Evolutionary conservation across 2,113 vertebrate species (phyloP).

Genomic region (Callopanchax toddi): DNA sequence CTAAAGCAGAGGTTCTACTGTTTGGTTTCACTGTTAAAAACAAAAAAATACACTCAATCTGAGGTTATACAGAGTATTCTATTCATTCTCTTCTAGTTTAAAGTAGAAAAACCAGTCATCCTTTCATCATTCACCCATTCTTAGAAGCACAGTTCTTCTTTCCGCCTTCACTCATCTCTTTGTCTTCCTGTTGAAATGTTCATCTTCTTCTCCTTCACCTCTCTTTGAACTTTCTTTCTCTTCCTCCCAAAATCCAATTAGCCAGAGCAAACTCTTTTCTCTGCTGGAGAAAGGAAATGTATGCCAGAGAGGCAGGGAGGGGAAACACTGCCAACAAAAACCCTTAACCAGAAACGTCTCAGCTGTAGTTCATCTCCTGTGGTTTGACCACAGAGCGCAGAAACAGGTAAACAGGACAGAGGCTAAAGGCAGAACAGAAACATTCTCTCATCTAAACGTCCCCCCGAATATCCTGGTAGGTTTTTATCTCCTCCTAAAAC

Average conservation of each 20-base stretch:
- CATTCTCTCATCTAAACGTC: too few species aligned
- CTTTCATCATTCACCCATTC: too few species aligned
- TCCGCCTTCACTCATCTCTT: not conserved
- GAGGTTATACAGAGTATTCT: too few species aligned
- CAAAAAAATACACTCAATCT: too few species aligned
- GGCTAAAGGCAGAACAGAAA: not conserved
- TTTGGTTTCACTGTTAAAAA: too few species aligned
- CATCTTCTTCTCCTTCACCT: conserved; percentile 41
- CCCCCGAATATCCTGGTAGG: too few species aligned
- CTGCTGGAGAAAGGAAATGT: conserved; percentile 27
- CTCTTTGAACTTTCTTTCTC: conserved; percentile 10
- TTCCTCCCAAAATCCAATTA: conserved; percentile 61
- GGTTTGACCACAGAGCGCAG: conserved; percentile 31
- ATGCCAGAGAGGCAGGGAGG: conserved; percentile 1
- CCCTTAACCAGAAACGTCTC: conserved; percentile 48
- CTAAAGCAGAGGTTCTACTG: too few species aligned
- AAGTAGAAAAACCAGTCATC: too few species aligned
- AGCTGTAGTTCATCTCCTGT: conserved; percentile 31
- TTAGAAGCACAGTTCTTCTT: too few species aligned
- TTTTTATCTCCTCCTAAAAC: too few species aligned
- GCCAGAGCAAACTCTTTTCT: conserved; percentile 29
- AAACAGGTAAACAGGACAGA: conserved; percentile 7
- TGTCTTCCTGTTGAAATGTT: conserved; percentile 30
- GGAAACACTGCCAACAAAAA: conserved; percentile 36
- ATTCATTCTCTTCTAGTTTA: too few species aligned